These are phyloP conservation scores for Stomatorhinus ivindoensis DNA, from an alignment of 2,113 vertebrate genomes.

Conservation along the genomic window DNA sequence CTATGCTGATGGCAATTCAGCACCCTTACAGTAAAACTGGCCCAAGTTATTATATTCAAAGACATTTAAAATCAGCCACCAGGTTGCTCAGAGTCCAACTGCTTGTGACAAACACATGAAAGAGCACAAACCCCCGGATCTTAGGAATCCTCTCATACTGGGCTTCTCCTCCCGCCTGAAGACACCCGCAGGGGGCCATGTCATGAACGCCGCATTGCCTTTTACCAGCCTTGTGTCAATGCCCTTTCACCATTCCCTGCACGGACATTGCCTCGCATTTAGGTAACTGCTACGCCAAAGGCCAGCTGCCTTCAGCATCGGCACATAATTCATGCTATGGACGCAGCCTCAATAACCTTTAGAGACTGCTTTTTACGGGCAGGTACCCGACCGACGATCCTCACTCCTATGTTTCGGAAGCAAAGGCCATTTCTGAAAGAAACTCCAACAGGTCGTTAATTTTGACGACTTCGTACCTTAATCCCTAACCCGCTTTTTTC, in stretches of 20 bases:
- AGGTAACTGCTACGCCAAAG: not conserved
- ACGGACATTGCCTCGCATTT: not conserved
- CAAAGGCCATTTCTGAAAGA: slow-evolving; percentile 33
- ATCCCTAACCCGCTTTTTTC: slow-evolving; percentile 20
- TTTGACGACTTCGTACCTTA: slow-evolving; percentile 37
- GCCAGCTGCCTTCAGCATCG: slow-evolving; percentile 42
- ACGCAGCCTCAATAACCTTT: slow-evolving; percentile 20
- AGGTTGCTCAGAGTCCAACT: not conserved
- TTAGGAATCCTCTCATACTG: not conserved
- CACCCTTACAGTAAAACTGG: not conserved
- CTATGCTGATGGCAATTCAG: not conserved
- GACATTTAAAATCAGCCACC: not conserved
- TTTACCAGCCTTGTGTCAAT: not conserved
- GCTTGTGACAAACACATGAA: not conserved
- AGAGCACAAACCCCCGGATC: not conserved
- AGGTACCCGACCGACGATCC: slow-evolving; percentile 44
- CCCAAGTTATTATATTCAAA: not conserved
- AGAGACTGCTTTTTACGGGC: slow-evolving; percentile 26
- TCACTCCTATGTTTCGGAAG: slow-evolving; percentile 35
- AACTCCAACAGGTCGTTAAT: slow-evolving; percentile 41
- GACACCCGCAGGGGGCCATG: not conserved
- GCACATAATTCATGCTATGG: slow-evolving; percentile 45
- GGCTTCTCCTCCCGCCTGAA: not conserved
- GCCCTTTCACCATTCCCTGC: not conserved
- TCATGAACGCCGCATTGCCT: not conserved